A percentile compares a stretch with the other conserved stretches of the same genome.
phyloP scores from a whole-genome alignment of 2,113 vertebrate species.

The Heloderma charlesbogerti region DNA sequence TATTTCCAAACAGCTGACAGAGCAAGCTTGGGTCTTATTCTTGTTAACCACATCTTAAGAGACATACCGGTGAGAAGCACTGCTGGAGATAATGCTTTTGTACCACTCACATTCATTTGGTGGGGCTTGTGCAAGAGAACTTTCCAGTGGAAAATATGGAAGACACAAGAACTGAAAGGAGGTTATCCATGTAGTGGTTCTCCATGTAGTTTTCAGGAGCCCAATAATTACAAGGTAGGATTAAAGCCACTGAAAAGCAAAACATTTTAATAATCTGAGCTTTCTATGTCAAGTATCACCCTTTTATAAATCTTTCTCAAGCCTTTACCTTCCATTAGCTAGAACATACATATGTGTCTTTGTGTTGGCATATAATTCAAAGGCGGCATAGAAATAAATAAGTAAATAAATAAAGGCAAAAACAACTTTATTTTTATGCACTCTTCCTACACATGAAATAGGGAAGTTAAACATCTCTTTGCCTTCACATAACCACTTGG shows the following conservation, averaged over 20 bases:
- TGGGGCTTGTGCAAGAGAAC: no score
- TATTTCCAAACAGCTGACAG: conserved; percentile 40
- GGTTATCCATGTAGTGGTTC: not conserved
- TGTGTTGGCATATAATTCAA: not conserved
- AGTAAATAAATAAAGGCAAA: not conserved
- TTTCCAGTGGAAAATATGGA: conserved; percentile 1
- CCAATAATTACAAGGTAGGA: conserved; percentile 23
- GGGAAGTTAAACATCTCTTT: conserved; percentile 4
- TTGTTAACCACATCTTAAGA: conserved; percentile 9
- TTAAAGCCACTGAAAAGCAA: conserved; percentile 28
- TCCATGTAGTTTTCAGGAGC: conserved; percentile 30
- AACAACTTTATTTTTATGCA: not conserved
- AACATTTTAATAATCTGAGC: conserved; percentile 25
- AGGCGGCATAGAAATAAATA: no score
- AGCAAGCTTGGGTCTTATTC: conserved; percentile 13
- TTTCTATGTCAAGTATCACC: conserved; percentile 11
- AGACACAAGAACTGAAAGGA: conserved; percentile 13
- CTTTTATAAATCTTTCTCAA: not conserved
- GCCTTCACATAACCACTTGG: conserved; percentile 5
- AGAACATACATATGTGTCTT: not conserved
- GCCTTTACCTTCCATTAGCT: conserved; percentile 13
- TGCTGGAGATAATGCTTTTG: no score
- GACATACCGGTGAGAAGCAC: no score
- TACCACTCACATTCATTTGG: no score
- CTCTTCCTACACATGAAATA: not conserved